phyloP scores from a whole-genome alignment of 2,797 vertebrate species.

The Neomorphus geoffroyi region DNA sequence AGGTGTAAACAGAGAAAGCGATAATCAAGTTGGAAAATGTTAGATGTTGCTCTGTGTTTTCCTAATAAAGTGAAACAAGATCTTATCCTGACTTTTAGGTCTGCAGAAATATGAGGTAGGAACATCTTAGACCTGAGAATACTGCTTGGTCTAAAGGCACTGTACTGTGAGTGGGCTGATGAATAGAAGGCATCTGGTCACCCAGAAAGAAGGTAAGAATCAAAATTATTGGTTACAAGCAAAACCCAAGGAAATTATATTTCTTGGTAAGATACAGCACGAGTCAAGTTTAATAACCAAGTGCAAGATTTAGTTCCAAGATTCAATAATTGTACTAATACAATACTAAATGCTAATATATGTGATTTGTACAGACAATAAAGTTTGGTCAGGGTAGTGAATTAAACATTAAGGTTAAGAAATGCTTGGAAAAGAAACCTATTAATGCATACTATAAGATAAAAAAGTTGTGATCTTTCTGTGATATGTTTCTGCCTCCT shows the following conservation, averaged over 20 bases:
- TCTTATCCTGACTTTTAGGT: not conserved
- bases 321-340: fast-evolving
- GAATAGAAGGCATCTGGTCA: not conserved
- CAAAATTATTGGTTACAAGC: not conserved
- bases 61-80: not conserved
- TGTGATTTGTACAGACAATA: not conserved
- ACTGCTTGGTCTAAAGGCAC: not conserved
- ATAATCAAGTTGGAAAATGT: not conserved
- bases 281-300: not conserved
- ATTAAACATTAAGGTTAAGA: not conserved
- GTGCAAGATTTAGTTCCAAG: not conserved
- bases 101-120: not conserved
- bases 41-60: not conserved
- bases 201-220: not conserved
- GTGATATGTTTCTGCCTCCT: not conserved
- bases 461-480: not conserved
- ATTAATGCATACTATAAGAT: not conserved
- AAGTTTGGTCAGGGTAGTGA: not conserved
- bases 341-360: not conserved
- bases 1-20: not conserved
- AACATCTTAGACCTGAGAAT: not conserved
- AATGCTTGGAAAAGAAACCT: not conserved
- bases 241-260: not conserved
- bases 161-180: not conserved
- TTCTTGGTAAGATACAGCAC: not conserved